Evolutionary conservation across 2,797 vertebrate genomes (phyloP).

Genomic region (Pampus argenteus): DNA sequence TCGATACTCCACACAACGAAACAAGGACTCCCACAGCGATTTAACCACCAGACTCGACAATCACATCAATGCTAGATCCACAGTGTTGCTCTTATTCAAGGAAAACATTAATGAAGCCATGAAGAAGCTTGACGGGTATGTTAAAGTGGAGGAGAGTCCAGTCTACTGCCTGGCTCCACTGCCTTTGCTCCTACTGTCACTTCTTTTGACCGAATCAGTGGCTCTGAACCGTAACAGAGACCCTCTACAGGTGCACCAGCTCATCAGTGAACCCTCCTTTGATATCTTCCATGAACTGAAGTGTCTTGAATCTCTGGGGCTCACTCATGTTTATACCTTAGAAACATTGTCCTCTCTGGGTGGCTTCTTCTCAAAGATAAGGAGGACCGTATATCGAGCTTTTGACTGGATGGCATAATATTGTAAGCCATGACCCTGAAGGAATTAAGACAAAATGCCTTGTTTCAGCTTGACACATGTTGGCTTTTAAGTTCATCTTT

Average conservation of each 20-base stretch:
- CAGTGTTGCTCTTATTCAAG: constrained; percentile 27
- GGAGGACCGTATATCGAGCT: not conserved
- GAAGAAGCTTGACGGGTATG: constrained; percentile 12
- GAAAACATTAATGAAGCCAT: constrained; percentile 58
- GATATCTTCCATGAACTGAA: constrained; percentile 16
- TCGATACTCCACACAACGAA: not conserved
- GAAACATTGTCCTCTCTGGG: constrained; percentile 16
- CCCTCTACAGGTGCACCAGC: not conserved
- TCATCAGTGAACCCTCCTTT: not conserved
- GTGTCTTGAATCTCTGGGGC: constrained; percentile 50
- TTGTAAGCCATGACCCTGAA: no score
- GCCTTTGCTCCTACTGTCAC: accelerated
- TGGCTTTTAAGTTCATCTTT: no score
- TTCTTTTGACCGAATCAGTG: accelerated
- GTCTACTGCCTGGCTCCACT: constrained; percentile 10
- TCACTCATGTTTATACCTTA: constrained; percentile 58
- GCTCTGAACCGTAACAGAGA: not conserved
- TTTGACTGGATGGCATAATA: no score
- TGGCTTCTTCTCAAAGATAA: constrained; percentile 33
- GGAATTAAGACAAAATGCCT: no score
- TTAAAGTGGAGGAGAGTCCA: constrained; percentile 10
- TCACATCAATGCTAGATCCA: not conserved
- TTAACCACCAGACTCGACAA: constrained; percentile 15
- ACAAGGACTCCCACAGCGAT: accelerated
- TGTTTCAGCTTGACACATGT: no score